These are phyloP conservation scores for Chunga burmeisteri DNA, from an alignment of 2,113 vertebrate species.

Conservation along the genomic window DNA sequence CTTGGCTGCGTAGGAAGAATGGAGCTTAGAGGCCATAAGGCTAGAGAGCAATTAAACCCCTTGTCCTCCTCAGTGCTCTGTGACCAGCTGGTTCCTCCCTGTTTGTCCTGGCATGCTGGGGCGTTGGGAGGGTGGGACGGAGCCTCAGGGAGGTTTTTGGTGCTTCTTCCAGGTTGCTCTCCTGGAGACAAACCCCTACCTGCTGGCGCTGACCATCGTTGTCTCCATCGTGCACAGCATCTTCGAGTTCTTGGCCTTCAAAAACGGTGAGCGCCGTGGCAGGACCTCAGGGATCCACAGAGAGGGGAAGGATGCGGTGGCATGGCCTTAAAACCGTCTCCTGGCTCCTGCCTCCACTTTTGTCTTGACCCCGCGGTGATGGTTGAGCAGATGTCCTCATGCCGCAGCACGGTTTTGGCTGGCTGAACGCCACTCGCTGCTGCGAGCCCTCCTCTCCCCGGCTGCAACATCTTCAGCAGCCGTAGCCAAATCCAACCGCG, in stretches of 20 bases:
- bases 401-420: rapidly evolving
- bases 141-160: background rate
- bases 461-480: background rate
- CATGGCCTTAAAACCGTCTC: no score
- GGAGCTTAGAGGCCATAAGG: background rate
- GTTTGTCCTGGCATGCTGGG: no score
- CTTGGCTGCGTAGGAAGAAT: background rate
- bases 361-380: rapidly evolving
- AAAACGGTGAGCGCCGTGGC: constrained; percentile 79
- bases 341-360: background rate
- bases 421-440: no score
- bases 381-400: background rate
- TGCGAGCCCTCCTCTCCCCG: no score
- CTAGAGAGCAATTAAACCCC: background rate
- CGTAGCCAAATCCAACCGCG: background rate
- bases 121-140: rapidly evolving
- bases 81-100: background rate
- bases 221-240: constrained; percentile 95
- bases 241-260: constrained; percentile 96
- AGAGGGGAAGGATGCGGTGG: background rate
- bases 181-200: constrained; percentile 93
- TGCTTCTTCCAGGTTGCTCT: constrained; percentile 81
- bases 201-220: constrained; percentile 89
- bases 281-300: rapidly evolving
- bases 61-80: rapidly evolving